Evolutionary conservation across 1,140 invertebrate species (phyloP).

Genomic region (Drosophila sp.): DNA sequence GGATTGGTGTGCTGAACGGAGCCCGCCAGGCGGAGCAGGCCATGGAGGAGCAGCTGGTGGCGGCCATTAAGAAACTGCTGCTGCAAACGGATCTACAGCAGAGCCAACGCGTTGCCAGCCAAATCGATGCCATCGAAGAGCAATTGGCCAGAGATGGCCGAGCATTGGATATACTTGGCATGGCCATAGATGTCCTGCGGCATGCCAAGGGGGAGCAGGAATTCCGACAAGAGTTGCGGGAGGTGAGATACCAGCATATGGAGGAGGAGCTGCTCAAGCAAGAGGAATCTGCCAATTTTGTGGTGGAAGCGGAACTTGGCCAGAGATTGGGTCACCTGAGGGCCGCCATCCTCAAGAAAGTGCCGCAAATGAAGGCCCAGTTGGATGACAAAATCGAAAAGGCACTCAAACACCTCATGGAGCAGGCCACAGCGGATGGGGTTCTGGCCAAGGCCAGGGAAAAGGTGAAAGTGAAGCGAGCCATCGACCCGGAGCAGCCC

Average conservation of each 20-base stretch:
- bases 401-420: conserved; percentile 57
- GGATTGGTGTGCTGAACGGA: conserved; percentile 69
- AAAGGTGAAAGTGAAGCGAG: conserved; percentile 51
- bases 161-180: conserved; percentile 64
- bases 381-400: conserved; percentile 68
- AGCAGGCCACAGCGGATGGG: conserved; percentile 52
- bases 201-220: conserved; percentile 48
- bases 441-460: conserved; percentile 61
- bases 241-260: conserved; percentile 33
- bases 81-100: conserved; percentile 41
- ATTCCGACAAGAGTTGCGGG: conserved; percentile 48
- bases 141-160: conserved; percentile 61
- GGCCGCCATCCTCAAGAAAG: conserved; percentile 46
- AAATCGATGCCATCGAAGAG: conserved; percentile 70
- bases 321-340: conserved; percentile 54
- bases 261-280: conserved; percentile 37
- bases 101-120: conserved; percentile 28
- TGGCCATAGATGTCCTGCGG: conserved; percentile 66
- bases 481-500: conserved; percentile 1
- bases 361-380: conserved; percentile 60
- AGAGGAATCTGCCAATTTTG: conserved; percentile 26
- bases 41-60: conserved; percentile 70
- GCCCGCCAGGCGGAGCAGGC: conserved; percentile 62
- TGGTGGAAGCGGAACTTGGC: conserved; percentile 27
- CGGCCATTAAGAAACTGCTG: conserved; percentile 54